Conservation (phyloP, 2,113 vertebrate genomes). For the Pantherophis guttatus region DNA sequence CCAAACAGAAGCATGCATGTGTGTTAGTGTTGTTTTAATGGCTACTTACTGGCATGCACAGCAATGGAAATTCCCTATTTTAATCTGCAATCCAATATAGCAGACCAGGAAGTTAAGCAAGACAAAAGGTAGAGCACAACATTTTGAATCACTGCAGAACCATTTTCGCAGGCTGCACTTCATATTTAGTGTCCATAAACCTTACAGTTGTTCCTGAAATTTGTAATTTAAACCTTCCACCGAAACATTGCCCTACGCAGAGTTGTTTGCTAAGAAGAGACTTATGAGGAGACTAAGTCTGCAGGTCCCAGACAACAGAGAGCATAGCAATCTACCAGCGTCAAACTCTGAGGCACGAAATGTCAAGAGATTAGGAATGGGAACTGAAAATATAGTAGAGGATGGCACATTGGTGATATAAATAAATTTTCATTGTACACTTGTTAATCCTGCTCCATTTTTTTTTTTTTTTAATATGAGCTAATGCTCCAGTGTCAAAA, state of each 20-base stretch:
- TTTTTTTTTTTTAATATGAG: background rate
- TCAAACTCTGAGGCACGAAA: background rate
- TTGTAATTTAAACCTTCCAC: background rate
- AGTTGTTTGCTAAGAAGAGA: background rate
- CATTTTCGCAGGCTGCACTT: background rate
- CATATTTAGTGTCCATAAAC: background rate
- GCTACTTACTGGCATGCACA: background rate
- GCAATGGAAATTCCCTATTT: background rate
- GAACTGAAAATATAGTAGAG: background rate
- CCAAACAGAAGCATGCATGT: background rate
- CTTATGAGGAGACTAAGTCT: background rate
- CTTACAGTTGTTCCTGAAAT: background rate
- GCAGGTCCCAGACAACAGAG: background rate
- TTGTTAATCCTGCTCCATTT: background rate
- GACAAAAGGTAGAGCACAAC: background rate
- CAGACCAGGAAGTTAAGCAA: constrained; percentile 1
- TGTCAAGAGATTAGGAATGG: background rate
- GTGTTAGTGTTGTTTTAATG: background rate
- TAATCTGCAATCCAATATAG: background rate
- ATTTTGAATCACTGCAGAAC: background rate
- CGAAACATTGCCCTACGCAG: background rate
- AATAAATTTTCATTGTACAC: background rate
- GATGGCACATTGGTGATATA: background rate
- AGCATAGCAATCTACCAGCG: background rate
- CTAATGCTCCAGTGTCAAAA: background rate